Evolutionary conservation across 2,888 invertebrate species (phyloP), one percentile per base, ranked within the genome.

Genomic region (Epinotia demarniana): DNA sequence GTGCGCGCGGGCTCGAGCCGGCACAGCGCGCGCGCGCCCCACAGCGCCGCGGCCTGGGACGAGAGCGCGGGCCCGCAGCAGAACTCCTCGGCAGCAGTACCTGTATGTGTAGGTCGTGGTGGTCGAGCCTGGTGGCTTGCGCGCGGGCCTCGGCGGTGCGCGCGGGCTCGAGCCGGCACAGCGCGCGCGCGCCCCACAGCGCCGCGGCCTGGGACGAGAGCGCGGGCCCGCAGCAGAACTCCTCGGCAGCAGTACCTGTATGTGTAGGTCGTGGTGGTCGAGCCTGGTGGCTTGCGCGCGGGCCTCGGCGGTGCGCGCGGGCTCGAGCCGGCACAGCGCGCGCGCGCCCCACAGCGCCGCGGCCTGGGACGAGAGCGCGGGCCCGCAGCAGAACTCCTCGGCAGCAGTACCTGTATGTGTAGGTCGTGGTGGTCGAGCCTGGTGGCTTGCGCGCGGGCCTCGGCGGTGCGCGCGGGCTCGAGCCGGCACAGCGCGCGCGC

Each of bases 391-490:
- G n/a, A n/a, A n/a, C n/a, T n/a, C n/a, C n/a, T n/a, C n/a, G n/a
- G n/a, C n/a, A n/a, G n/a, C n/a, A n/a, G n/a, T n/a, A 69, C 69
- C 69, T 60, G 69, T 60, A 69, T 69, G n/a, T 46, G 3, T 23
- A 57, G 69, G 69, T 60, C 58, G 46, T 13, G 16, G n/a, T 71
- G 71, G 46, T 64, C 23, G 3, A 64, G 64, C 23, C 23, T 19
- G 16, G 64, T 49, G 64, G 64, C 64, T 3, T 1, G 23, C 9
- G 64, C 64, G 49, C 11, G 46, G 23, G 64, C 64, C 49, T 64
- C 49, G 4, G 13, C 64, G 46, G 64, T 49, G 16, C 64, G 64
- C 64, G 13, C 49, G 49, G 64, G 64, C 64, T 27, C 23, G 8
- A 64, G 64, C 1, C 66, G 53, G 53, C 49, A 49, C 63, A 64